Conservation (phyloP, 2,888 invertebrate genomes). For the Cenopis cana region DNA sequence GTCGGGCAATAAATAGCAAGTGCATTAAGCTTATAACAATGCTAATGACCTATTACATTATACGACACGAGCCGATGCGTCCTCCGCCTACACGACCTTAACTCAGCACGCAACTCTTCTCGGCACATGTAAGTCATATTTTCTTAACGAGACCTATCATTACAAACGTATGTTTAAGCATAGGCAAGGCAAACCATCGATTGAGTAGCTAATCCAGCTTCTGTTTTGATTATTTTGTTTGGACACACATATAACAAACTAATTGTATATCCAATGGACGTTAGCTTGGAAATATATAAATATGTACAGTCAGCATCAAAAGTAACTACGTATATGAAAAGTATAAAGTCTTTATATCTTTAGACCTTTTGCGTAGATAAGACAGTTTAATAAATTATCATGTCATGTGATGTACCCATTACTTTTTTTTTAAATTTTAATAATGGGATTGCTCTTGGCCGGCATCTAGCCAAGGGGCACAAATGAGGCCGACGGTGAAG, state of each 20-base stretch:
- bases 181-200: not conserved
- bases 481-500: too few relatives aligned
- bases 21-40: conserved; percentile 57
- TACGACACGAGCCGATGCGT: conserved; percentile 25
- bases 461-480: too few relatives aligned
- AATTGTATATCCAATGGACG: not conserved
- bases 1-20: conserved; percentile 53
- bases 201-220: not conserved
- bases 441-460: too few relatives aligned
- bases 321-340: too few relatives aligned
- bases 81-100: conserved; percentile 51
- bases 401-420: not conserved
- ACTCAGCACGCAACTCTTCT: conserved; percentile 26
- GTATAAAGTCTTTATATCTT: too few relatives aligned
- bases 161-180: not conserved
- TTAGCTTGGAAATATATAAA: not conserved
- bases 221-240: not conserved
- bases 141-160: not conserved
- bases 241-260: not conserved
- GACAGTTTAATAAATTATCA: not conserved
- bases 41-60: conserved; percentile 54
- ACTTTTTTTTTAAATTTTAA: too few relatives aligned
- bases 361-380: too few relatives aligned
- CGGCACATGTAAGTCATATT: conserved; percentile 13
- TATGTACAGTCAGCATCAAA: too few relatives aligned